Base-by-base conservation (phyloP, 2,113 vertebrate species). In the Cololabis saira region DNA sequence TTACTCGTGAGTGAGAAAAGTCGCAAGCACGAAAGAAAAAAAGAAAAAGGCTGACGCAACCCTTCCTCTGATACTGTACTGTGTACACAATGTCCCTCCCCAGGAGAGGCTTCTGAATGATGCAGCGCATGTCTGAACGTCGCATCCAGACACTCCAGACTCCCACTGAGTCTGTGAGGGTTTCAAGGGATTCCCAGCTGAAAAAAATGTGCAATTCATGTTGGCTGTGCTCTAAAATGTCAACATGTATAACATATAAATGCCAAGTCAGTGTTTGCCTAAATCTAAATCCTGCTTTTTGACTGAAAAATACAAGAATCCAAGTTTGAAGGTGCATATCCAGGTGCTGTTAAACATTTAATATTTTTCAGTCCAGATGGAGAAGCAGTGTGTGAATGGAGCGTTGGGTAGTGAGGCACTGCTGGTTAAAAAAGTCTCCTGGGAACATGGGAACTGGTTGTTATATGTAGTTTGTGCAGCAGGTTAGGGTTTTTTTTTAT, bases 181-280 rank as follows among this genome's bases (percentile, higher is more conserved):
- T 68, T 79, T 62, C 51, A 47, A 75, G 24, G 74, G 65, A 42
- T 65, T 73, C 24, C 55, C 45, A 42, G 56, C 5, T 37, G 44
- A 50, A 62, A 56, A 33, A 15, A 17, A 55, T 15, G 37, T 60
- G 41, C 19, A 71, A 12, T 61, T 71, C 40, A 4, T 59, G 61
- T 22, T 16, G 44, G 11, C 49, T 51, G 42, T 40, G 16, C 40
- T 49, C 2, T 21, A 50, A 64, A 44, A 41, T 21, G 18, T 48
- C 22, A 5, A 12, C 33, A 19, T 44, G 19, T 67, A n/a, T 30
- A 53, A 15, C 19, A 10, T 33, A n/a, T n/a, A 7, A 9, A 3
- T 16, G 15, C 2, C 12, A 48, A 16, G 12, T 27, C 6, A 72
- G 12, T 27, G 24, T 5, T 27, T 27, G 24, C 24, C 3, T 27